Evolutionary conservation across 2,797 vertebrate genomes (phyloP), one percentile per base, ranked within the genome.

Genomic region (Columba guinea): DNA sequence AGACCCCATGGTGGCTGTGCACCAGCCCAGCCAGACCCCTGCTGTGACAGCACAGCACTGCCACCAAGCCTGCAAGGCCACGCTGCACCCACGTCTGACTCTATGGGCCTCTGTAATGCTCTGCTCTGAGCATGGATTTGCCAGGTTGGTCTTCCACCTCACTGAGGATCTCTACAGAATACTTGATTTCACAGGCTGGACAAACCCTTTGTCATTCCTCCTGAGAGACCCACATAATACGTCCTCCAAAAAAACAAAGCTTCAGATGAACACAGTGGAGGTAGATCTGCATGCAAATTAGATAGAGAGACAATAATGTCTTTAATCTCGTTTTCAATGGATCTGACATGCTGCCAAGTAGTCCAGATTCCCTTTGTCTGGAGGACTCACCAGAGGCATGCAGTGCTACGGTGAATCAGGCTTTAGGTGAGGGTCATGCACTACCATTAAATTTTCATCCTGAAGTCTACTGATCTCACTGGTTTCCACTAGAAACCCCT

Each of bases 211-310:
- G 83, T 41, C 65, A 34, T 49, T 94, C 27, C 32, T 89, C 59
- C 24, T 1, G 0, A 53, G 55, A 89, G 21, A 73, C 5, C 9
- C 41, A 70, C n/a, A 30, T 10, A 79, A 70, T 32, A 56, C 39
- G 63, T 32, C 30, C 44, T 77, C 80, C 13, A 51, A 63, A 74
- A 78, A 30, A 58, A 37, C 32, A 78, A 60, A 77, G 28, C 67
- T 86, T 28, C 75, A 90, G 55, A 79, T 69, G 59, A 93, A 65
- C 19, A 67, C 35, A 58, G 37, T 5, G 28, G 53, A 74, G 49
- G 44, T 26, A 93, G 73, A 74, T 80, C 58, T 71, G 82, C 73
- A 89, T 87, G 71, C 10, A 87, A 91, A 83, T 87, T 30, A 94
- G 64, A 44, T 0, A 80, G 64, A 35, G 48, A 76, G 5, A 94